These are phyloP conservation scores for Oncorhynchus tshawytscha DNA, from an alignment of 2,113 vertebrate species.

Conservation along the genomic window DNA sequence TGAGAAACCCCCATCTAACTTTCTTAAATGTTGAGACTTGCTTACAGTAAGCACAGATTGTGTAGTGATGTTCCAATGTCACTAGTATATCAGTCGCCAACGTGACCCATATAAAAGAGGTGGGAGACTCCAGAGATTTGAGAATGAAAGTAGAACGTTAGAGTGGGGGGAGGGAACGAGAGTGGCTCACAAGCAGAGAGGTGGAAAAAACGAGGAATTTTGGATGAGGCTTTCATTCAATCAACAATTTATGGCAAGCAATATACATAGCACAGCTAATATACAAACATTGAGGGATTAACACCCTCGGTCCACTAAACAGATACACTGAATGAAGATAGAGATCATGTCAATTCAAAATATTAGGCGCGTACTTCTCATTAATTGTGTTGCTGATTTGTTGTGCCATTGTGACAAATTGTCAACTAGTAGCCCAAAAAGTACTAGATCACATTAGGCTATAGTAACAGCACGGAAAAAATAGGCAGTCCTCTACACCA, in stretches of 20 bases:
- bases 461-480: neutral
- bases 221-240: slow-evolving; percentile 50
- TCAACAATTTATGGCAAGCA: slow-evolving; percentile 62
- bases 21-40: slow-evolving; percentile 23
- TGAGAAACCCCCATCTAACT: neutral
- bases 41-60: slow-evolving; percentile 44
- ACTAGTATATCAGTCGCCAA: slow-evolving; percentile 17
- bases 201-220: slow-evolving; percentile 27
- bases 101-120: neutral
- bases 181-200: neutral
- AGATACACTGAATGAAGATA: slow-evolving; percentile 1
- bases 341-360: neutral
- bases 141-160: slow-evolving; percentile 3
- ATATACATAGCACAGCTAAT: slow-evolving; percentile 41
- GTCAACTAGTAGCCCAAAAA: neutral
- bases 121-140: neutral
- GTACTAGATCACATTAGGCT: neutral
- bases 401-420: neutral
- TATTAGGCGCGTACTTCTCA: too few relatives aligned
- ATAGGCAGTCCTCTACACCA: too few relatives aligned
- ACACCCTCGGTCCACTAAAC: neutral
- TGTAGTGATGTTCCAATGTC: slow-evolving; percentile 26
- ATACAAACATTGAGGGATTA: slow-evolving; percentile 43
- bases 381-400: neutral
- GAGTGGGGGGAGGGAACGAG: slow-evolving; percentile 7